Base-by-base conservation (phyloP, 2,113 vertebrate genomes). In the Indicator indicator region DNA sequence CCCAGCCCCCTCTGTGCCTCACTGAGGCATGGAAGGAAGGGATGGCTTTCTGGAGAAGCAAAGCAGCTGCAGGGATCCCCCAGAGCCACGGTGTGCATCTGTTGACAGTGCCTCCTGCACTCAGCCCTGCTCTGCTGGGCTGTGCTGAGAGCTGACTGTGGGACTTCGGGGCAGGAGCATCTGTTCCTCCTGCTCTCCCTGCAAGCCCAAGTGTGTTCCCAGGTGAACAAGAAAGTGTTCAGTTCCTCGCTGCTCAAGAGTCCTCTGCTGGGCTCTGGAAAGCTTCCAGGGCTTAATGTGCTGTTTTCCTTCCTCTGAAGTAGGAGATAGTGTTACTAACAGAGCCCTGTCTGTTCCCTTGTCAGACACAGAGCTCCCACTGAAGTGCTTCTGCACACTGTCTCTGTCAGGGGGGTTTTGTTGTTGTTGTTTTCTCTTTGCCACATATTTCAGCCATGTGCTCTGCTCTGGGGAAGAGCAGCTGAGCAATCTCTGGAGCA, bases 61-160 rank as follows among this genome's bases (percentile, higher is more conserved):
- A 54, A 16, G 52, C 6, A n/a, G 64, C 76, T 7, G 30, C 21
- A 16, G 50, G 83, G 40, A 52, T 44, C 50, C 21, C 4, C 3
- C 27, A 16, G 0, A 21, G n/a, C 7, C 42, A 0, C 0, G 23
- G 55, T 8, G n/a, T 4, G 3, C 27, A 33, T 32, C 62, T 5
- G 27, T 1, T 5, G 15, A 2, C 16, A 3, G 63, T 1, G 27
- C 20, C 36, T 11, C 26, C 24, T 2, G 16, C 4, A 0, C 74
- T n/a, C 32, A 13, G 69, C 55, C 11, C 1, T 46, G 85, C 73
- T 65, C 44, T 16, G 73, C 27, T n/a, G 1, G 28, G 82, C 76
- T 40, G 50, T 5, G 75, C 59, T 5, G 48, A 3, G 74, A 48
- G 72, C 75, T 15, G 32, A 5, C 1, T 0, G 40, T 23, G 79